Evolutionary conservation across 1,140 invertebrate species (phyloP), one percentile per base, ranked within the genome.

Genomic region (Dryas iulia): DNA sequence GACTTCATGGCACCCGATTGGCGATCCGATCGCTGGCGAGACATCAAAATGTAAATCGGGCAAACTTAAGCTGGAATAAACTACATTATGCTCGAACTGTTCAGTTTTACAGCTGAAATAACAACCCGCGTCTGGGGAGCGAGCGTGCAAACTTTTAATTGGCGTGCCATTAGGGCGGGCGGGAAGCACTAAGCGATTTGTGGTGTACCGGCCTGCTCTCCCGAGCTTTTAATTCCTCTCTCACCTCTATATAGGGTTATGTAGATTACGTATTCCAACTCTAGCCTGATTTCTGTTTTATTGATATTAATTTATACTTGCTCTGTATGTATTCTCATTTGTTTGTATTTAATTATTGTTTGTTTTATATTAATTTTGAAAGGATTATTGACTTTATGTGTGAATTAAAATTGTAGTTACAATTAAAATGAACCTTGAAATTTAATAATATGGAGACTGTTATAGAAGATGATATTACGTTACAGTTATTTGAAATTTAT

Each of bases 181-280:
- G 86, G 87, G 80, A 82, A 84, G 81, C 86, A 89, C 89, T 91
- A 91, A 91, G 87, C 89, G 89, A 89, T 91, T 91, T 90, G 87
- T 90, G 89, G 87, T 91, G 89, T 91, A 88, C 82, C 83, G 83
- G 84, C 84, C 84, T 79, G 82, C 86, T 89, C 87, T 91, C 89
- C 73, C 74, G 85, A 88, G 89, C 86, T 90, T 90, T 91, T 90
- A 91, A 91, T 89, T 89, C 79, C 89, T 87, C 77, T 83, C 83
- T 81, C 82, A 87, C 83, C 87, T 87, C 81, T 67, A 70, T 71
- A 74, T 81, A 73, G 78, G 70, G 71, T 70, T 75, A 75, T 71
- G 77, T 83, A 77, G 76, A 77, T 85, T 81, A 81, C 77, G 78
- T 77, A 78, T 79, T 73, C 68, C 66, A 71, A 65, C 63, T 77